Base-by-base conservation (phyloP, 2,113 vertebrate genomes). In the Baryphthengus martii region DNA sequence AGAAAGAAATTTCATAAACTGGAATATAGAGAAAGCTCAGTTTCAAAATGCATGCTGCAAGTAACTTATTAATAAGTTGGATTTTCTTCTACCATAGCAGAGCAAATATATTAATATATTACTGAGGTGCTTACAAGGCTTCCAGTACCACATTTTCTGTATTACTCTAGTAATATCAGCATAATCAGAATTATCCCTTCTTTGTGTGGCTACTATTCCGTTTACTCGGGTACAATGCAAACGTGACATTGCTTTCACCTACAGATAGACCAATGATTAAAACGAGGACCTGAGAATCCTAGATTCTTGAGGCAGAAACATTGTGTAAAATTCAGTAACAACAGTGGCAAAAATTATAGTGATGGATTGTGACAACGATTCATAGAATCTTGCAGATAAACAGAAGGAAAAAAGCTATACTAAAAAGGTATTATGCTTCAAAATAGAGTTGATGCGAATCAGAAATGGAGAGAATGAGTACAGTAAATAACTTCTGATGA, bases 401-500 rank as follows among this genome's bases (percentile, higher is more conserved):
- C 31, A 83, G 16, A 73, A 70, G 28, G 6, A 52, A 65, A 78
- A 91, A 84, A 78, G 10, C 6, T 20, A 47, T 17, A 68, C 28
- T 37, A 49, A 85, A 63, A 59, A 49, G 18, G 17, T 66, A 89
- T 78, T 82, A 14, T 65, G 71, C 31, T 85, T 81, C 68, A 65
- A 85, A 82, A 70, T 52, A 53, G 5, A 79, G 61, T 50, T 56
- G 40, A 62, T 1, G 12, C 59, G 62, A 91, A 66, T 78, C 52
- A 76, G 78, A 85, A 81, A 84, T 89, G 58, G 66, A 83, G 52
- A 85, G 56, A 77, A 90, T 80, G 91, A 90, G 40, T 85, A 95
- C 1, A 5, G 72, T 90, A 93, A 95, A 91, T 77, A 95, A 87
- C 55, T 90, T 95, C 79, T 66, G 93, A 94, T 65, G 66, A 89